Base-by-base conservation (phyloP, 2,888 invertebrate species). In the Mayetiola destructor region DNA sequence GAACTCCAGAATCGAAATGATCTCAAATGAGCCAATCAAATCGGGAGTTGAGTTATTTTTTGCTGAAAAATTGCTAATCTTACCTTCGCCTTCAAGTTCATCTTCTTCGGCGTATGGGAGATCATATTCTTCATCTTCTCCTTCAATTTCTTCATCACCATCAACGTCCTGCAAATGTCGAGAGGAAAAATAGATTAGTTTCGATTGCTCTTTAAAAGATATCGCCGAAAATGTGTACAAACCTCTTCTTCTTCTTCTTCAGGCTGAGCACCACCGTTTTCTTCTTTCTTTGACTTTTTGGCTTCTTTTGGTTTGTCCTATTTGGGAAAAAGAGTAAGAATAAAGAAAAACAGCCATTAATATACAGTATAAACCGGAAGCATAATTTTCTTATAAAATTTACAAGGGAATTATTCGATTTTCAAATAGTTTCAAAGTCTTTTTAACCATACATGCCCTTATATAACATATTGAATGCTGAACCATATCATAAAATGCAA, bases 231-330 rank as follows among this genome's bases (percentile, higher is more conserved):
- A 67, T 67, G 61, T 67, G 69, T 55, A 63, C 65, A 59, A n/a
- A 70, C 69, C 53, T 70, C 71, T 29, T 69, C 70, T 61, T 68
- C 68, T 39, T 66, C 69, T 36, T 63, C 67, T 59, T 68, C 69
- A 56, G 64, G 63, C 61, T 66, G 67, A 59, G 65, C 63, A 30
- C 61, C 63, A 52, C 64, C 64, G 57, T 64, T 62, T 60, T 60
- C 64, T 58, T 64, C 70, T 65, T 71, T 72, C 66, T 72, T 72
- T 60, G 69, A 66, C 66, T 72, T 72, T 66, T 72, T 72, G 66
- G 68, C 64, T 64, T 71, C 71, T 64, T 68, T 64, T 62, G 66
- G 65, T 68, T 72, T 72, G 58, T 67, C 67, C 71, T 71, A n/a
- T n/a, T n/a, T n/a, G n/a, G 27, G 2, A 48, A n/a, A n/a, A 48